Base-by-base conservation (phyloP, 2,888 invertebrate species). In the Drosophila yooni region DNA sequence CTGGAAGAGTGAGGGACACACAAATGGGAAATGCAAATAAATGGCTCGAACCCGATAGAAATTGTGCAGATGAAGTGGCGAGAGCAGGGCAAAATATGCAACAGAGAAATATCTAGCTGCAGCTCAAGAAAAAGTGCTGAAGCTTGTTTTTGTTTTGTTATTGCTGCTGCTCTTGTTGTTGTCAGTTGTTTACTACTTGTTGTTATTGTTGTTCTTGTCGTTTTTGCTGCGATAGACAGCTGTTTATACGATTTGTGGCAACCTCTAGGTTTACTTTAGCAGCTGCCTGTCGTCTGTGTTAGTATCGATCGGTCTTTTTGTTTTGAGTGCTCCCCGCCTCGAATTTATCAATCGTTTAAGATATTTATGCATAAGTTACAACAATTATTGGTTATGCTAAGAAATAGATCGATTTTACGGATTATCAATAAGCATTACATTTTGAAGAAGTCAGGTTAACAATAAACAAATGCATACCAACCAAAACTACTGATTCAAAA, bases 21-120 rank as follows among this genome's bases (percentile, higher is more conserved):
- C 61, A 81, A 81, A 74, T 81, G 77, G 70, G 38, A 81, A 82
- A 83, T 80, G 77, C 86, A 75, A 83, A 88, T 85, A 88, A 89
- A 82, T 82, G 70, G 56, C 69, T 62, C 57, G 77, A 85, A 78
- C 78, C 67, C 73, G 62, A 77, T 85, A 70, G 81, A 82, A 79
- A 80, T 78, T 88, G 82, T 70, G 60, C 65, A 70, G 79, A 81
- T 74, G 60, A 62, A 81, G 81, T 69, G 65, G 38, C 27, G 8
- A 46, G 43, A 48, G 63, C 56, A 57, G 58, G 33, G 74, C 33
- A 56, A 64, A 53, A 63, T 64, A 70, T 64, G 66, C 38, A 48
- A 40, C 58, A 48, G 56, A 62, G 36, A 67, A 70, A 72, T 60
- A 69, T 77, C 60, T 65, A 59, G 66, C 63, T 81, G 82, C 82